Evolutionary conservation across 2,113 vertebrate species (phyloP).

Genomic region (Myotis davidii): DNA sequence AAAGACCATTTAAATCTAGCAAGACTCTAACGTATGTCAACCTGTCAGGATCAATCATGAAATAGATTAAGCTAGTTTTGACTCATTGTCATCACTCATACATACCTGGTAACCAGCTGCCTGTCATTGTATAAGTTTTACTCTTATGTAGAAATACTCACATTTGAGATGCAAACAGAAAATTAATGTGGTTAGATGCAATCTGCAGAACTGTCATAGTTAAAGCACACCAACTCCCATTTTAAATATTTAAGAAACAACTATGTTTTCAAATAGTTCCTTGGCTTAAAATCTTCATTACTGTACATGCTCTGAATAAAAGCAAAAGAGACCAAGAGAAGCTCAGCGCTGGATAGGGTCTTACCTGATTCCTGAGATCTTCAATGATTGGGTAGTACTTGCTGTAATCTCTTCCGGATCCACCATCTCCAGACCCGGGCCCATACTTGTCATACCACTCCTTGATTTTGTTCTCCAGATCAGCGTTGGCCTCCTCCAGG

Average conservation of each 20-base stretch:
- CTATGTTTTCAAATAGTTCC: not conserved
- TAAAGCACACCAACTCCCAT: not conserved
- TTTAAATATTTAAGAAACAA: not conserved
- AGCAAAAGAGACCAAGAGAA: not conserved
- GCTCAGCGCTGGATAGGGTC: not conserved
- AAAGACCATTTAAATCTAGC: not conserved
- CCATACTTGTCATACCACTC: conserved; percentile 79
- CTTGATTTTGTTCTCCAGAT: conserved; percentile 85
- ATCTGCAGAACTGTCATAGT: not conserved
- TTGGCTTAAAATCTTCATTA: not conserved
- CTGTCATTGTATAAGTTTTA: not conserved
- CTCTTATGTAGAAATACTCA: not conserved
- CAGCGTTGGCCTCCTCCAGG: conserved; percentile 87
- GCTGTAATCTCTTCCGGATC: conserved; percentile 81
- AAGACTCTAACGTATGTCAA: not conserved
- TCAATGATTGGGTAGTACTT: conserved; percentile 76
- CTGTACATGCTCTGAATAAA: not conserved
- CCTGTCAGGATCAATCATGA: not conserved
- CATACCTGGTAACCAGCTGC: not conserved
- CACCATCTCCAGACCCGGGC: conserved; percentile 46
- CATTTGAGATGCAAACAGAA: conserved; percentile 8
- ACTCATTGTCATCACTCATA: not conserved
- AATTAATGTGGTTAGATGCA: not conserved
- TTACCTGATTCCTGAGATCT: conserved; percentile 85
- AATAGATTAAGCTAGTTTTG: not conserved